phyloP scores from a whole-genome alignment of 2,113 vertebrate species.

The Pipra filicauda region DNA sequence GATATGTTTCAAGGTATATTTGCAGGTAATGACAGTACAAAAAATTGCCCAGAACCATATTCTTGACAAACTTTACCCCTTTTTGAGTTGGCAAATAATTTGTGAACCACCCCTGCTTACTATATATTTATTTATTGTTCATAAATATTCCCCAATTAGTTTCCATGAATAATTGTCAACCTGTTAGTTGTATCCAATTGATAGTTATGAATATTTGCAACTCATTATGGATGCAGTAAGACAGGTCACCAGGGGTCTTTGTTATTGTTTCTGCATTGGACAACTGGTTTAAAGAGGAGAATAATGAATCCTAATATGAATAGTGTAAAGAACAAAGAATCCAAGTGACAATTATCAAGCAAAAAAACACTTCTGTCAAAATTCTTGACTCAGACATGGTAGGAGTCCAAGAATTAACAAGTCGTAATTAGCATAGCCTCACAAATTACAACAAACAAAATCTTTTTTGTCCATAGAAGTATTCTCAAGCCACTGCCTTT shows the following conservation, averaged over 20 bases:
- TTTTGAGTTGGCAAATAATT: not conserved
- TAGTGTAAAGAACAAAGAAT: not conserved
- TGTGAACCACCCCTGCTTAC: not conserved
- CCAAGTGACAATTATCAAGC: not conserved
- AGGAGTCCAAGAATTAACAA: not conserved
- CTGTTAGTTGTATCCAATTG: not conserved
- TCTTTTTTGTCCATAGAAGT: not conserved
- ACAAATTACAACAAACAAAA: not conserved
- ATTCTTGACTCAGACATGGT: not conserved
- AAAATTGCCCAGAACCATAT: not conserved
- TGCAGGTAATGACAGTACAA: not conserved
- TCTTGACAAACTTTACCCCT: not conserved
- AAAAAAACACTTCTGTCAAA: not conserved
- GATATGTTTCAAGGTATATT: not conserved
- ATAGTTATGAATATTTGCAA: not conserved
- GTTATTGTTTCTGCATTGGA: not conserved
- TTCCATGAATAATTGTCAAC: not conserved
- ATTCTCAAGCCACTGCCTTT: not conserved
- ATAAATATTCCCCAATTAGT: not conserved
- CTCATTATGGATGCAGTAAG: not conserved
- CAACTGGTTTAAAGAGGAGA: not conserved
- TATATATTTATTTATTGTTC: not conserved
- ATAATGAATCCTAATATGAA: not conserved
- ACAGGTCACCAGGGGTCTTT: not conserved
- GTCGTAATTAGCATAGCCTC: not conserved